Evolutionary conservation across 2,888 invertebrate genomes (phyloP), one percentile per base, ranked within the genome.

Genomic region (Creontiades dilutus): DNA sequence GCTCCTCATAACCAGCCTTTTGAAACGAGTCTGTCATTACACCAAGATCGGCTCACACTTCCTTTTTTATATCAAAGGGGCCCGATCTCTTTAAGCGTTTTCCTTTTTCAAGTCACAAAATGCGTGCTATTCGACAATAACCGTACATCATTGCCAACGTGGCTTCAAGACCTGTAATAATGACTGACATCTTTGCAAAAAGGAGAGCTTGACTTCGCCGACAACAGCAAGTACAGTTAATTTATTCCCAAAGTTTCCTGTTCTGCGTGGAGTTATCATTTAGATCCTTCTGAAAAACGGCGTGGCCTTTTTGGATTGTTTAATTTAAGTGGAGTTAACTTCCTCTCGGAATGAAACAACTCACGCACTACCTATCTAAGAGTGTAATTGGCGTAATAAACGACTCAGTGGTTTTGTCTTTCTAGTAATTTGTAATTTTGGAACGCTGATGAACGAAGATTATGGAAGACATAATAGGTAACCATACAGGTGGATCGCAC

Each of bases 21-120:
- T 82, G 82, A 82, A 82, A 52, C 82, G 48, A 82, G 23, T 52
- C 82, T 82, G 82, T 82, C 82, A 82, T 82, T 82, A 82, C 82
- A 23, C 19, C 82, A 12, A 14, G 37, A 80, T 82, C 52, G 68
- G 19, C 68, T 68, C 68, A 23, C 68, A 27, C 68, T 68, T 68
- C 68, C 68, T 7, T 68, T 23, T 68, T 68, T 68, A 68, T 68
- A 68, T 68, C 68, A 68, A 68, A 27, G 5, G n/a, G 68, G 27
- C 4, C 13, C 68, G 9, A 68, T 68, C 68, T 68, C 13, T 14
- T 52, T 37, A 37, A 37, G 3, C 3, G 2, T 37, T 37, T 37
- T 37, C 7, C n/a, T n/a, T n/a, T 68, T 23, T 68, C 19, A 9
- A 23, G 23, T 68, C 23, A 68, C 68, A 68, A 12, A 68, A 23